A percentile compares a stretch with the other conserved stretches of the same genome.
Conservation (phyloP, 2,797 vertebrate species). For the Miichthys miiuy region DNA sequence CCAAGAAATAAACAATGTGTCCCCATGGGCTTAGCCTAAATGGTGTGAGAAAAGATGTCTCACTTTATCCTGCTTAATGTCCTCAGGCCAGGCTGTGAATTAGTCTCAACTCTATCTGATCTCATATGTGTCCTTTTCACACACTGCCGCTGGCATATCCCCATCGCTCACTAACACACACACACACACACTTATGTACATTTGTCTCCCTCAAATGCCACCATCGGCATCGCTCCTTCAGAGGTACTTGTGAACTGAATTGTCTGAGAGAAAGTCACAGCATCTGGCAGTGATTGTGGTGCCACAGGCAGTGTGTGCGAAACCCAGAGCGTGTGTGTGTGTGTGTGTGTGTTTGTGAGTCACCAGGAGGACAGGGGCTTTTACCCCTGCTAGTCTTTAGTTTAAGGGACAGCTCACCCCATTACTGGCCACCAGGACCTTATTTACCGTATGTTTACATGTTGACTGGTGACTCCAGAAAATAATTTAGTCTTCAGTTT, state of each 20-base stretch:
- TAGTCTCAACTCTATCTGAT: slow-evolving; percentile 78
- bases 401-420: slow-evolving; percentile 65
- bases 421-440: slow-evolving; percentile 53
- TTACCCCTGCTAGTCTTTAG: slow-evolving; percentile 62
- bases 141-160: slow-evolving; percentile 64
- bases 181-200: slow-evolving; percentile 50
- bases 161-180: slow-evolving; percentile 55
- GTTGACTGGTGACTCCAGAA: slow-evolving; percentile 48
- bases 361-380: slow-evolving; percentile 59
- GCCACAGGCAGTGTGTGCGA: slow-evolving; percentile 70
- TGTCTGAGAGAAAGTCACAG: slow-evolving; percentile 78
- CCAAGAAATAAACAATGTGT: slow-evolving; percentile 74
- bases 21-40: slow-evolving; percentile 76
- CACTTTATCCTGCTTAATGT: slow-evolving; percentile 78
- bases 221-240: slow-evolving; percentile 77
- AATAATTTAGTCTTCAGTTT: slow-evolving; percentile 40
- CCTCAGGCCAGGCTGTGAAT: slow-evolving; percentile 76
- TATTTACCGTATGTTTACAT: slow-evolving; percentile 22
- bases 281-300: slow-evolving; percentile 80
- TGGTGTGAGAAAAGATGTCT: slow-evolving; percentile 82
- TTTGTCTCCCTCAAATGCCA: slow-evolving; percentile 74
- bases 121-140: slow-evolving; percentile 77
- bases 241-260: slow-evolving; percentile 83
- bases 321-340: slow-evolving; percentile 40
- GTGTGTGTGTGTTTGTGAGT: slow-evolving; percentile 54